These are phyloP conservation scores for Oligia fasciuncula DNA, from an alignment of 2,888 invertebrate genomes.

Conservation along the genomic window DNA sequence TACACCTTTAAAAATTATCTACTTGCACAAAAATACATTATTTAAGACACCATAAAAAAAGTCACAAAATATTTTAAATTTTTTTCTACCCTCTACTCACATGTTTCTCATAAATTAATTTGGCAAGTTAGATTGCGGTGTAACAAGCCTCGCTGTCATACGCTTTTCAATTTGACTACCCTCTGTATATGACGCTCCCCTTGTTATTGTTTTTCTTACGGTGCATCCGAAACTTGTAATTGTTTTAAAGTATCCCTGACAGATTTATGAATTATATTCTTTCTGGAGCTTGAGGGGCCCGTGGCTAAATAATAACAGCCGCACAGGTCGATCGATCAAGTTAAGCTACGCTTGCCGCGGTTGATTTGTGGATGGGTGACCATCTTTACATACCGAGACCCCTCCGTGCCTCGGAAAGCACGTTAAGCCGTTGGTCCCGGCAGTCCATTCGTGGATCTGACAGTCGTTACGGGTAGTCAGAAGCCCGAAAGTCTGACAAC, in stretches of 20 bases:
- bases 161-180: constrained; percentile 76
- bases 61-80: not conserved
- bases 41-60: not conserved
- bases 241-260: constrained; percentile 47
- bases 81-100: not conserved
- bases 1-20: too few species aligned
- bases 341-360: too few species aligned
- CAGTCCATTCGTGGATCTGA: too few species aligned
- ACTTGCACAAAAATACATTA: not conserved
- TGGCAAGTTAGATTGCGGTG: constrained; percentile 84
- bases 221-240: constrained; percentile 48
- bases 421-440: too few species aligned
- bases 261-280: constrained; percentile 32
- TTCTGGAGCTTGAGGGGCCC: not conserved
- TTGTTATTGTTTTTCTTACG: constrained; percentile 53
- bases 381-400: too few species aligned
- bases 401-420: too few species aligned
- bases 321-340: too few species aligned
- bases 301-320: too few species aligned
- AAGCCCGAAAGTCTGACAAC: too few species aligned
- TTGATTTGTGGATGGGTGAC: too few species aligned
- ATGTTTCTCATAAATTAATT: constrained; percentile 84
- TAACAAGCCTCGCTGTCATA: constrained; percentile 69
- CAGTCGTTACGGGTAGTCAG: too few species aligned
- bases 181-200: constrained; percentile 76